Evolutionary conservation across 1,140 invertebrate species (phyloP), one percentile per base, ranked within the genome.

Genomic region (Tetramorium parvispinum): DNA sequence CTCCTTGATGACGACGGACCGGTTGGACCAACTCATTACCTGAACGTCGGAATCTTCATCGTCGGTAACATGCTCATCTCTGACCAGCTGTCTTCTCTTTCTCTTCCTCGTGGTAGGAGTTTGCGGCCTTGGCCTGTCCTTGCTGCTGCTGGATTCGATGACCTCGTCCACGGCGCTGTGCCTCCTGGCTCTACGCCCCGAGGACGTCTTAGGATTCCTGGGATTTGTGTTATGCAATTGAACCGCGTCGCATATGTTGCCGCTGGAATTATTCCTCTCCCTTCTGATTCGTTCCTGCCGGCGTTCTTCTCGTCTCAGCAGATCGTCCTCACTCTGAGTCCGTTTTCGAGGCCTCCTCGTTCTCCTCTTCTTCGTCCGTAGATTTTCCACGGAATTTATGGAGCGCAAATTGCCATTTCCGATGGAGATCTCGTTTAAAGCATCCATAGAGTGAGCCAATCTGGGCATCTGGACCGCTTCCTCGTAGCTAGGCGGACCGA

Each of bases 391-490:
- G 0, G 94, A 95, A 51, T 90, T 93, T 11, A 93, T 85, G 18
- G 63, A 24, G 8, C 88, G 88, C 2, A 77, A 46, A 75, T 89
- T 32, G 16, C 75, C n/a, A 85, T 76, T 49, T 43, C 88, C 83
- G 61, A 85, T 59, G 16, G 78, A 86, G 82, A 91, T 85, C 65
- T 88, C 51, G 59, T 87, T 61, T 27, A 95, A 78, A 65, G 91
- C 92, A 77, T 95, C 94, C 59, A 95, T 85, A 6, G 95, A 95
- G 8, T 88, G 93, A 16, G 92, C 92, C 18, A 95, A 55, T 90
- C 96, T 96, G 21, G 97, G 97, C 96, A 97, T 97, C 10, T 96
- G 95, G 71, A 97, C 94, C 13, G 97, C 97, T 94, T 97, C 97
- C 86, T 96, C 96, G 90, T 97, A 97, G n/a, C 96, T 96, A 1